Evolutionary conservation across 2,888 invertebrate species (phyloP).

Genomic region (Venustoraphidia nigricollis): DNA sequence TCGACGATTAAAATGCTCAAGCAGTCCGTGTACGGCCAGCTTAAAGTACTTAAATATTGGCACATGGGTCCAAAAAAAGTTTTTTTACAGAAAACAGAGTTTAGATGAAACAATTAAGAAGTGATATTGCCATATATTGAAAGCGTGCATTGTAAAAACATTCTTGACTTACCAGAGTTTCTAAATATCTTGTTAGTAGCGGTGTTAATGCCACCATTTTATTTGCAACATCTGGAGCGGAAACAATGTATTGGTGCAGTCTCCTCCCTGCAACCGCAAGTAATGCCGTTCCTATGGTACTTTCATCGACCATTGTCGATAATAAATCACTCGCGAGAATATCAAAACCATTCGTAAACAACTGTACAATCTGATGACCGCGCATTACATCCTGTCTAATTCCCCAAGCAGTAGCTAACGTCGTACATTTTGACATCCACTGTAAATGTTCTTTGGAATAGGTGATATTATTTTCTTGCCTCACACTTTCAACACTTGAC

Average conservation of each 20-base stretch:
- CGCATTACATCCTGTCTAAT: conserved; percentile 56
- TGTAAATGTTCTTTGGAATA: conserved; percentile 32
- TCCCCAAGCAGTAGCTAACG: conserved; percentile 61
- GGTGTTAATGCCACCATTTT: conserved; percentile 66
- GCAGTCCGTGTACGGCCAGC: no score
- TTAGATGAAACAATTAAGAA: no score
- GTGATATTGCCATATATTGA: no score
- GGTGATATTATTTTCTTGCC: conserved; percentile 35
- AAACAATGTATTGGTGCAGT: conserved; percentile 47
- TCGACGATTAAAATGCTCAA: no score
- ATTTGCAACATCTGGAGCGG: conserved; percentile 39
- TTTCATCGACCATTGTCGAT: conserved; percentile 49
- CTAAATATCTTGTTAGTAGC: conserved; percentile 58
- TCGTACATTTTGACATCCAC: conserved; percentile 61
- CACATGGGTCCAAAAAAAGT: no score
- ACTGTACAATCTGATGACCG: conserved; percentile 53
- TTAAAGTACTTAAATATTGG: no score
- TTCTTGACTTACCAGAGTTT: conserved; percentile 42
- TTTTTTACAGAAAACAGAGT: no score
- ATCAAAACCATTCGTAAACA: conserved; percentile 48
- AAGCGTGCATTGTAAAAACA: neutral
- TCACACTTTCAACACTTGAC: conserved; percentile 57
- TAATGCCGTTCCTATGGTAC: conserved; percentile 51
- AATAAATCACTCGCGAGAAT: conserved; percentile 44
- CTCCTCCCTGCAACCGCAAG: conserved; percentile 71